phyloP scores from a whole-genome alignment of 2,888 invertebrate genomes.

The Stratiomys singularior region DNA sequence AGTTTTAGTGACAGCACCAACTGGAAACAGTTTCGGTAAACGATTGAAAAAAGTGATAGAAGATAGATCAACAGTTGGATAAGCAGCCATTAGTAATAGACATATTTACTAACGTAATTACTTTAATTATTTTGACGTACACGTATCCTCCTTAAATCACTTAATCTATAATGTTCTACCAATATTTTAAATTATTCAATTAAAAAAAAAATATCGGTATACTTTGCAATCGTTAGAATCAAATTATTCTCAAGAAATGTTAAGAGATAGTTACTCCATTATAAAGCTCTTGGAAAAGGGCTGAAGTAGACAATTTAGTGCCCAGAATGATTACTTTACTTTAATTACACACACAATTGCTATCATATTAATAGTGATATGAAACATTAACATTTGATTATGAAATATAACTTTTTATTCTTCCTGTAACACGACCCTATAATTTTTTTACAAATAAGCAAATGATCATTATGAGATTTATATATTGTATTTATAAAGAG shows the following conservation, averaged over 20 bases:
- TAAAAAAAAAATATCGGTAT: background rate
- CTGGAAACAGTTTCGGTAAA: background rate
- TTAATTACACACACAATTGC: background rate
- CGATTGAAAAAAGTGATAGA: slow-evolving; percentile 8
- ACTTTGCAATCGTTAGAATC: background rate
- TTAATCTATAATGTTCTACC: background rate
- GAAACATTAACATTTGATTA: slow-evolving; percentile 1
- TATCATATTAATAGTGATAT: slow-evolving; percentile 23
- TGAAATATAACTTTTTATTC: slow-evolving; percentile 4
- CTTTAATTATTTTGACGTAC: background rate
- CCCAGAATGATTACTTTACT: background rate
- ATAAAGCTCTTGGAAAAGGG: too few species aligned
- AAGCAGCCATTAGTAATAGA: background rate
- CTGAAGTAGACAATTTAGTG: background rate
- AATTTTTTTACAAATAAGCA: slow-evolving; percentile 7
- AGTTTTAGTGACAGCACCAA: background rate
- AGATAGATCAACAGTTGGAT: slow-evolving; percentile 5
- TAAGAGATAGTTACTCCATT: background rate
- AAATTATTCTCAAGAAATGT: background rate
- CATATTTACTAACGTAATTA: background rate
- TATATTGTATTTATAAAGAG: slow-evolving; percentile 25
- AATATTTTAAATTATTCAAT: slow-evolving; percentile 6
- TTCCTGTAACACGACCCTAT: background rate
- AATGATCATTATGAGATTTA: slow-evolving; percentile 5
- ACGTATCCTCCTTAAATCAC: background rate